Evolutionary conservation across 1,140 invertebrate species (phyloP).

Genomic region (Bombus superbus): DNA sequence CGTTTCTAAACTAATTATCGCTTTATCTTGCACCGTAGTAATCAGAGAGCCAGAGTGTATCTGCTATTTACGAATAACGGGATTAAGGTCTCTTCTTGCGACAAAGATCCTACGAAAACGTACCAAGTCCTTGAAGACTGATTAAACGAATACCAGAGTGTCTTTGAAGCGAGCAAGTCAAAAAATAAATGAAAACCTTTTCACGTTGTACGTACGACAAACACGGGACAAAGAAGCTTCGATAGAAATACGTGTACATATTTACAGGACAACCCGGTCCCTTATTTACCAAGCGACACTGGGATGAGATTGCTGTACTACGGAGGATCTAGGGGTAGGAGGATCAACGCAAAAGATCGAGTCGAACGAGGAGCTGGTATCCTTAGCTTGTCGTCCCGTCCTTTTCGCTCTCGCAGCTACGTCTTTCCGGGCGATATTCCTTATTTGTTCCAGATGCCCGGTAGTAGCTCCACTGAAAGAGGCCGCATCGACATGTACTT

Average conservation of each 20-base stretch:
- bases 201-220: background rate
- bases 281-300: conserved; percentile 49
- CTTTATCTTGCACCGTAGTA: background rate
- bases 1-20: background rate
- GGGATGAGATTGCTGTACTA: conserved; percentile 18
- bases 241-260: conserved; percentile 40
- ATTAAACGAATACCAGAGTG: too few relatives aligned
- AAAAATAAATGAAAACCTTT: background rate
- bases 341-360: conserved; percentile 3
- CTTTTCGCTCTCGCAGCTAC: conserved; percentile 25
- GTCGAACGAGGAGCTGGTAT: background rate
- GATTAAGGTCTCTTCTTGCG: background rate
- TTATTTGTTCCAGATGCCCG: conserved; percentile 63
- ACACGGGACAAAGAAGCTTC: background rate
- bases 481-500: conserved; percentile 41
- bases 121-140: too few relatives aligned
- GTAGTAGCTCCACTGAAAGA: background rate
- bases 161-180: too few relatives aligned
- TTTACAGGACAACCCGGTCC: conserved; percentile 19
- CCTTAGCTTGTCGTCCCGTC: background rate
- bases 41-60: background rate
- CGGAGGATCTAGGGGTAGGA: background rate
- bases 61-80: too few relatives aligned
- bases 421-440: conserved; percentile 58
- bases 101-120: too few relatives aligned